phyloP scores from a whole-genome alignment of 2,888 invertebrate species.

The Entomobrya proxima region DNA sequence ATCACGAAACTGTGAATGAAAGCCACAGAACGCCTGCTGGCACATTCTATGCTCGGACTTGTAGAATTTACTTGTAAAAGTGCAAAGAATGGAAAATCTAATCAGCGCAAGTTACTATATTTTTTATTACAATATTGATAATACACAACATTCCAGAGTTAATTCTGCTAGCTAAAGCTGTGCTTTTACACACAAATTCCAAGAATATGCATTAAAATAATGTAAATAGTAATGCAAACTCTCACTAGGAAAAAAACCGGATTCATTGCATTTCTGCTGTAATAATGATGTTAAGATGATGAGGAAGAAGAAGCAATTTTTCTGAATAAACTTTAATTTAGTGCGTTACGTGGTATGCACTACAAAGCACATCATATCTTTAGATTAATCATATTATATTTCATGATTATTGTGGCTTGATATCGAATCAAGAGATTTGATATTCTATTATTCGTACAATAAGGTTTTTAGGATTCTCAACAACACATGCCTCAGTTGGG shows the following conservation, averaged over 20 bases:
- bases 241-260: not conserved
- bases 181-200: too few relatives aligned
- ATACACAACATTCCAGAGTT: not conserved
- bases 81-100: conserved; percentile 10
- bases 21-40: conserved; percentile 59
- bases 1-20: conserved; percentile 62
- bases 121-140: conserved; percentile 2
- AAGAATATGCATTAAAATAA: not conserved
- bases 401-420: not conserved
- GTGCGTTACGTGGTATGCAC: not conserved
- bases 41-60: conserved; percentile 34
- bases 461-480: not conserved
- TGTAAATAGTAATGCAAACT: not conserved
- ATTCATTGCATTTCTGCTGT: not conserved
- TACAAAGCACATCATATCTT: conserved; percentile 3
- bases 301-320: not conserved
- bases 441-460: not conserved
- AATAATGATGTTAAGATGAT: not conserved
- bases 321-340: conserved; percentile 1
- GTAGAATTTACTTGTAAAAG: conserved; percentile 33
- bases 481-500: conserved; percentile 26
- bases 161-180: not conserved
- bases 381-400: conserved; percentile 22
- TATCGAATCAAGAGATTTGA: conserved; percentile 22
- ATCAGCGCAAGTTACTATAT: conserved; percentile 4